phyloP scores from a whole-genome alignment of 2,797 vertebrate genomes.

The Neosilurus hyrtlii region DNA sequence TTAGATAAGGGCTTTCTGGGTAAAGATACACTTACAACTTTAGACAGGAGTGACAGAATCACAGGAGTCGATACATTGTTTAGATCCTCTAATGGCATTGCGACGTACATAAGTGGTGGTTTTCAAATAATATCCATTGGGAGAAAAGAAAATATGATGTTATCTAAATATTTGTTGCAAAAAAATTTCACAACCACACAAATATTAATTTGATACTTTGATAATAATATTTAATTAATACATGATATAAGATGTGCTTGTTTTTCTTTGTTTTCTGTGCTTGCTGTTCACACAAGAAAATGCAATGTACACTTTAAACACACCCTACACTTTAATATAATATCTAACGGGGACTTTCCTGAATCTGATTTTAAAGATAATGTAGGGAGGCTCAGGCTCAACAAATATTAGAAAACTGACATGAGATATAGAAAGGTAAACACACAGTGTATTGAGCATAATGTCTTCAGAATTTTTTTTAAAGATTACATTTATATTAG shows the following conservation, averaged over 20 bases:
- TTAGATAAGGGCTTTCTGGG: slow-evolving; percentile 10
- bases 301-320: too few species aligned
- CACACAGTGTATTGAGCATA: background rate
- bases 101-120: slow-evolving; percentile 20
- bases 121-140: slow-evolving; percentile 8
- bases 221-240: background rate
- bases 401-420: background rate
- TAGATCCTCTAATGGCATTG: slow-evolving; percentile 31
- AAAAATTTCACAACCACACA: background rate
- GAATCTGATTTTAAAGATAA: background rate
- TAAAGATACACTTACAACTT: slow-evolving; percentile 14
- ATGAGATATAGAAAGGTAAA: background rate
- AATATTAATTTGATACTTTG: background rate
- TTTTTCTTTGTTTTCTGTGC: background rate
- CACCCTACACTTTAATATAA: background rate
- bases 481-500: too few species aligned
- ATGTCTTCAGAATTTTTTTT: background rate
- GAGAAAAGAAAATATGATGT: background rate
- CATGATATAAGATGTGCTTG: background rate
- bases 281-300: background rate
- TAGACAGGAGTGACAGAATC: slow-evolving; percentile 12
- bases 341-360: background rate
- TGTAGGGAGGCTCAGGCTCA: background rate
- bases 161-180: background rate
- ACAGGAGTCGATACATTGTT: slow-evolving; percentile 23